phyloP scores from a whole-genome alignment of 2,797 vertebrate genomes.

The Myiotriccus ornatus region DNA sequence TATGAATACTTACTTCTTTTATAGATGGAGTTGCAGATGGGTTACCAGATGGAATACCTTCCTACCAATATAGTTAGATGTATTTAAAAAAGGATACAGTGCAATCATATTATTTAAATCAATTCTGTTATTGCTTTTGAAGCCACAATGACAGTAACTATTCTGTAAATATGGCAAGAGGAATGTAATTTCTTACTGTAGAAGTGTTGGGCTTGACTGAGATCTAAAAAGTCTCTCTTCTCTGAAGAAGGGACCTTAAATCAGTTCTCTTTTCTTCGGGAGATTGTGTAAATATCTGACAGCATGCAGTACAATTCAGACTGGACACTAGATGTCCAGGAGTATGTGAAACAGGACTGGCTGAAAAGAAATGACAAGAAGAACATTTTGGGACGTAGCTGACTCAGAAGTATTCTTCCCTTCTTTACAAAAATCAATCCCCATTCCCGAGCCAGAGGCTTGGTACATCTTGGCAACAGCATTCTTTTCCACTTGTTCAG shows the following conservation, averaged over 20 bases:
- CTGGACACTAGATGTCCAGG: neutral
- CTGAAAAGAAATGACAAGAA: neutral
- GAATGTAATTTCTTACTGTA: neutral
- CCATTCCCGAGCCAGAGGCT: neutral
- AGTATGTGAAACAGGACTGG: neutral
- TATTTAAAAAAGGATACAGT: slow-evolving; percentile 42
- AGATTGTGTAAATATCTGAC: neutral
- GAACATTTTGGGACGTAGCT: neutral
- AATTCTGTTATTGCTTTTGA: slow-evolving; percentile 50
- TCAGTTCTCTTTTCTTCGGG: neutral
- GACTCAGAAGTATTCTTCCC: neutral
- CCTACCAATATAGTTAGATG: slow-evolving; percentile 15
- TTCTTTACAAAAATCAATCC: neutral
- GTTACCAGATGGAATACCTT: slow-evolving; percentile 62
- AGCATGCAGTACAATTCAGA: neutral
- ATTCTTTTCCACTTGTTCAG: neutral
- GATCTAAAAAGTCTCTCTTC: neutral
- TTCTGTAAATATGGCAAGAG: neutral
- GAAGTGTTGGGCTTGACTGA: neutral
- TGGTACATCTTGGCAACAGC: neutral
- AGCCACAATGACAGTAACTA: slow-evolving; percentile 21
- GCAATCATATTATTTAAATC: slow-evolving; percentile 42
- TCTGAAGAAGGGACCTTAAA: neutral
- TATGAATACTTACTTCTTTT: slow-evolving; percentile 36
- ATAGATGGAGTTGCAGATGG: slow-evolving; percentile 59